Percentiles rank a stretch among this genome's conserved stretches.
Conservation (phyloP, 2,888 invertebrate genomes). For the Lepidocyrtinus sp. region DNA sequence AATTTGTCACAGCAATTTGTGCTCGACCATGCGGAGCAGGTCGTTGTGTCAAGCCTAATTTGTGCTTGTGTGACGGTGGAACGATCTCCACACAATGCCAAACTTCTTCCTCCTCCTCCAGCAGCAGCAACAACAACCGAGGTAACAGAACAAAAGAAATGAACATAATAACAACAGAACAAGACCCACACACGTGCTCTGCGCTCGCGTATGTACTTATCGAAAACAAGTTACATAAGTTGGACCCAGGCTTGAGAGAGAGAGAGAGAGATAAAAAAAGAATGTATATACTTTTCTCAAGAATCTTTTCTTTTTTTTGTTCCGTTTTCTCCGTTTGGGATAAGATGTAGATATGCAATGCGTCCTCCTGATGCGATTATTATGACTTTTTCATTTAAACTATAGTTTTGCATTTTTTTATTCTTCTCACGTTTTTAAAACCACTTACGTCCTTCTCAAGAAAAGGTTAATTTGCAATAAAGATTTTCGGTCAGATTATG, state of each 20-base stretch:
- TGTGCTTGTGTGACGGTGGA: slow-evolving; percentile 84
- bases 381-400: not conserved
- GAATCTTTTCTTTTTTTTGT: too few species aligned
- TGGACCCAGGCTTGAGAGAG: too few species aligned
- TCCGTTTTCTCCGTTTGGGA: too few species aligned
- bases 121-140: slow-evolving; percentile 35
- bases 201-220: too few species aligned
- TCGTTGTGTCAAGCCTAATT: slow-evolving; percentile 85
- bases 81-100: slow-evolving; percentile 78
- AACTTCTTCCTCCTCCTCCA: slow-evolving; percentile 57
- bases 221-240: too few species aligned
- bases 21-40: slow-evolving; percentile 82
- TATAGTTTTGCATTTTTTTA: slow-evolving; percentile 22
- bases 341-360: too few species aligned
- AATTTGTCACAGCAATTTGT: slow-evolving; percentile 78
- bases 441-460: too few species aligned
- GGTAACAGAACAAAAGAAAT: slow-evolving; percentile 29
- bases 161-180: not conserved
- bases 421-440: slow-evolving; percentile 26
- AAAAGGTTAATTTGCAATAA: slow-evolving; percentile 48
- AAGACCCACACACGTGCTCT: not conserved
- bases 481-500: not conserved
- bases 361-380: not conserved
- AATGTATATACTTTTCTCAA: too few species aligned
- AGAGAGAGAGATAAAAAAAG: too few species aligned